Evolutionary conservation across 1,140 invertebrate species (phyloP), one percentile per base, ranked within the genome.

Genomic region (Hyles euphorbiae): DNA sequence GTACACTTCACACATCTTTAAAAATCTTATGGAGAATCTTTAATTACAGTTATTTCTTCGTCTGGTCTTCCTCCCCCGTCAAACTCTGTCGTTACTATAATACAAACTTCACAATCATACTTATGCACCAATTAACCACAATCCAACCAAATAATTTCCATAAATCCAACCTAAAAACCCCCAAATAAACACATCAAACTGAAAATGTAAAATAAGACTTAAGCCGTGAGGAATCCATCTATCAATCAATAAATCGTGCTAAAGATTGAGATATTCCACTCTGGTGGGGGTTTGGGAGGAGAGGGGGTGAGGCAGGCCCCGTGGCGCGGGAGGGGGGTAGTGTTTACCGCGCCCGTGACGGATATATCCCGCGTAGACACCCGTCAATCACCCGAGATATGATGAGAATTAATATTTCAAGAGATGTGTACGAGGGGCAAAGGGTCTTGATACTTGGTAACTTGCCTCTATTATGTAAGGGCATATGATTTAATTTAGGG

Each of bases 401-500:
- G 81, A 87, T 83, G 81, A 75, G 83, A 84, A 87, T 83, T 87
- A 87, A 87, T 87, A 87, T 87, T 84, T 83, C 78, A 81, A 60
- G 56, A 60, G 62, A 51, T 55, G 36, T 59, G 46, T 68, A 70
- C 40, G 10, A 55, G 67, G 69, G 53, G 34, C 56, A 56, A 61
- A 48, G 45, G 36, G 70, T 74, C 63, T 79, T 75, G 78, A 70
- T 80, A 61, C 60, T 76, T 75, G 58, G 55, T 22, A 22, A 22
- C 22, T 22, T 22, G 22, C 22, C 22, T 22, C 22, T 22, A 22
- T 22, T 22, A 22, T 2, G 22, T 22, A 22, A 22, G 22, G 22
- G 22, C 22, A 22, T 22, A 22, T 22, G 0, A 22, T 22, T 22
- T 22, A 22, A 22, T 22, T 22, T 22, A 22, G 22, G 22, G 22